These are phyloP conservation scores for Platycnemis pennipes DNA, from an alignment of 2,888 invertebrate species.

Conservation along the genomic window DNA sequence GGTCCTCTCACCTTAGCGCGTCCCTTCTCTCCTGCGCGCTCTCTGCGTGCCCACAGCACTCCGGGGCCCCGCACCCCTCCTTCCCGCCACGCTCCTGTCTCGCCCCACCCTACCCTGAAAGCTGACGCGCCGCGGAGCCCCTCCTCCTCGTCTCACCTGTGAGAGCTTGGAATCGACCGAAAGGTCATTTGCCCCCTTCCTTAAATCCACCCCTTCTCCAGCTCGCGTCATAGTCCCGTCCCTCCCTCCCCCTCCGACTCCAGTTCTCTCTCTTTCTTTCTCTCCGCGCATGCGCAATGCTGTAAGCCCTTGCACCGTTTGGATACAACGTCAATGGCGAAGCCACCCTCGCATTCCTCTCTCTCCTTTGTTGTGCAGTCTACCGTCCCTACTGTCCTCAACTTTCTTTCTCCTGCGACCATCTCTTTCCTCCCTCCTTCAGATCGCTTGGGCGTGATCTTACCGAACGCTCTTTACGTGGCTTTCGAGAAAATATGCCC, in stretches of 20 bases:
- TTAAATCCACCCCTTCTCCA: constrained; percentile 1
- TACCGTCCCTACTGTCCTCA: background rate
- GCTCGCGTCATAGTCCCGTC: background rate
- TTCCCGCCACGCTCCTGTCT: background rate
- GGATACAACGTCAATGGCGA: constrained; percentile 32
- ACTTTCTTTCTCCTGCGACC: background rate
- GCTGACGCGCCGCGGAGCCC: background rate
- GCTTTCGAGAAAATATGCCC: background rate
- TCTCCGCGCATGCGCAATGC: constrained; percentile 42
- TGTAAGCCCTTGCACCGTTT: background rate
- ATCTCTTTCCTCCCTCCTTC: background rate
- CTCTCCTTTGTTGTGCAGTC: background rate
- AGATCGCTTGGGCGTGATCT: background rate
- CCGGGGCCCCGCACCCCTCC: background rate
- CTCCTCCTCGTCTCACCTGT: constrained; percentile 42
- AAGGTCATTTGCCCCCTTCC: constrained; percentile 67
- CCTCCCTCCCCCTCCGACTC: background rate
- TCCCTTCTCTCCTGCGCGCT: background rate
- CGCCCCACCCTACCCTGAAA: background rate
- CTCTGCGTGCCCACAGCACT: background rate
- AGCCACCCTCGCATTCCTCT: constrained; percentile 58
- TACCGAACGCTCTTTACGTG: constrained; percentile 14
- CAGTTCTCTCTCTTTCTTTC: background rate
- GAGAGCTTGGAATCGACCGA: constrained; percentile 61
- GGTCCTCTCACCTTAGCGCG: constrained; percentile 45